These are phyloP conservation scores for Melanerpes formicivorus DNA, from an alignment of 2,113 vertebrate genomes.

Conservation along the genomic window DNA sequence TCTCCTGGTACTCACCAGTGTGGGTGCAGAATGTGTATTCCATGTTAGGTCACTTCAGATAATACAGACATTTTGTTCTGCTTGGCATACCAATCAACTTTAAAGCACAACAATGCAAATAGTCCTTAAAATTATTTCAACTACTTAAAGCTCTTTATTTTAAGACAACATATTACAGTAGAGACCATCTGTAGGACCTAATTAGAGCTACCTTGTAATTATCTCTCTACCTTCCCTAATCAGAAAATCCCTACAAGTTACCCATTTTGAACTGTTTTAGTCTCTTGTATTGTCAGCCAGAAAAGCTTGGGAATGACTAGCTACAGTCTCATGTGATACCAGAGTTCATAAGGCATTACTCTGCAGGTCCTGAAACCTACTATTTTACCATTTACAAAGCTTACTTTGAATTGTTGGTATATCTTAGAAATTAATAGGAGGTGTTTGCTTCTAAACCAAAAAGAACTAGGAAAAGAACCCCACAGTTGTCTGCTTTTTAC, in stretches of 20 bases:
- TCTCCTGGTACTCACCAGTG: background rate
- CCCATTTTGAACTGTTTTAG: background rate
- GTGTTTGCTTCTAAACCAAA: background rate
- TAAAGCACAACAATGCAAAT: background rate
- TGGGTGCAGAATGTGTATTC: conserved; percentile 15
- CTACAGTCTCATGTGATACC: background rate
- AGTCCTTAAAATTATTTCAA: conserved; percentile 35
- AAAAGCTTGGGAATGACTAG: background rate
- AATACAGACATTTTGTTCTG: background rate
- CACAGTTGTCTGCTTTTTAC: background rate
- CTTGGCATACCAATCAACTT: background rate
- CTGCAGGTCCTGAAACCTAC: background rate
- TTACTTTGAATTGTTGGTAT: background rate
- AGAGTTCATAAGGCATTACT: background rate
- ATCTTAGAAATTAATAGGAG: background rate
- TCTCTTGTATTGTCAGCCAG: background rate
- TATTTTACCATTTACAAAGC: background rate
- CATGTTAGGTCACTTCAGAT: background rate
- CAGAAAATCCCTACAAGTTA: conserved; percentile 13
- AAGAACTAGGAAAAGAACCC: background rate
- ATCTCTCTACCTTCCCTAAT: conserved; percentile 14
- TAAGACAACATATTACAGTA: conserved; percentile 18
- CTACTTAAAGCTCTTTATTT: conserved; percentile 40
- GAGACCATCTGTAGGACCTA: background rate
- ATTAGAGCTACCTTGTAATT: conserved; percentile 27